A percentile compares a stretch with the other conserved stretches of the same genome.
These are phyloP conservation scores for Drosophila eohydei DNA, from an alignment of 2,888 invertebrate genomes.

Conservation along the genomic window DNA sequence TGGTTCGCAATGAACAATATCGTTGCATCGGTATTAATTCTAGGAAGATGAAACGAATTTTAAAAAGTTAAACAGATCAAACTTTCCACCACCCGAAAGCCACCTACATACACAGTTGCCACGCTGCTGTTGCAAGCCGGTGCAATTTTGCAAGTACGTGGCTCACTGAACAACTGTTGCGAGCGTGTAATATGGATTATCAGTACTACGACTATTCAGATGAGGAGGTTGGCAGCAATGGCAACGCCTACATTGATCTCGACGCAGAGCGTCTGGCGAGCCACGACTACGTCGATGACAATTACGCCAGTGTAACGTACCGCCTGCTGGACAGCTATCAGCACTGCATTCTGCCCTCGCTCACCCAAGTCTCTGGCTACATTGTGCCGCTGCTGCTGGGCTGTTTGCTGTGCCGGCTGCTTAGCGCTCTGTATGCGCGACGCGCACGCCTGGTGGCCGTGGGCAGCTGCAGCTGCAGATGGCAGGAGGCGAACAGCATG, in stretches of 20 bases:
- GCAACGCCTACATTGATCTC: slow-evolving; percentile 15
- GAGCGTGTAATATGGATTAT: slow-evolving; percentile 59
- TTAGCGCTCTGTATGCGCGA: slow-evolving; percentile 36
- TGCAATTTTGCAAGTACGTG: slow-evolving; percentile 17
- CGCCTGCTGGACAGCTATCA: slow-evolving; percentile 42
- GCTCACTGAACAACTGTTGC: background rate
- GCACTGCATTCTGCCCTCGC: slow-evolving; percentile 58
- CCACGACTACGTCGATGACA: background rate
- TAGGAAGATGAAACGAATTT: slow-evolving; percentile 24
- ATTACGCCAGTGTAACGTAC: background rate
- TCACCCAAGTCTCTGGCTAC: slow-evolving; percentile 54
- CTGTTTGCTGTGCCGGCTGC: slow-evolving; percentile 52
- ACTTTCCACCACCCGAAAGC: background rate
- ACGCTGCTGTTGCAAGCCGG: slow-evolving; percentile 17
- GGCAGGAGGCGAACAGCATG: slow-evolving; percentile 17
- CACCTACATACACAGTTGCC: background rate
- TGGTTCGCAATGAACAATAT: slow-evolving; percentile 17
- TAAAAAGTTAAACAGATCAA: slow-evolving; percentile 14
- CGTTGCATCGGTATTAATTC: slow-evolving; percentile 8
- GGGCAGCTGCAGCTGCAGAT: slow-evolving; percentile 7
- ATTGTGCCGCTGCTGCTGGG: slow-evolving; percentile 53
- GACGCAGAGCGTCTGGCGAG: background rate
- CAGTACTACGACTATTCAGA: slow-evolving; percentile 65
- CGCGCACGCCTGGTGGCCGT: background rate
- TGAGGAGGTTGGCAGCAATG: slow-evolving; percentile 37